These are phyloP conservation scores for Thalassophryne amazonica DNA, from an alignment of 2,797 vertebrate genomes.

Conservation along the genomic window DNA sequence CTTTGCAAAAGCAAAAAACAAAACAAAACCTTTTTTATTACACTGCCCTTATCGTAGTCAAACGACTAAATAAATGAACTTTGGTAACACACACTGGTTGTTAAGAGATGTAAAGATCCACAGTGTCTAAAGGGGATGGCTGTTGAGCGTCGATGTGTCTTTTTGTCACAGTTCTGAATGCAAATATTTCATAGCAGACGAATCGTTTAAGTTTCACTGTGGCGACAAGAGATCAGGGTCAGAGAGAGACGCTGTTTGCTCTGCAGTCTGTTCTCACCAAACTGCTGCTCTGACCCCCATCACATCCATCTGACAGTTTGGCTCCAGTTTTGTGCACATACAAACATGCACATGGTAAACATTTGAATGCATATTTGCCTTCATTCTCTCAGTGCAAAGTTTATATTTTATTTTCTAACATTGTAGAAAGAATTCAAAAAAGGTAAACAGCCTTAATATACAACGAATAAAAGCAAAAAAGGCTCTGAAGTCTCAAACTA, in stretches of 20 bases:
- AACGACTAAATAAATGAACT: not conserved
- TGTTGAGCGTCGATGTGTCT: no score
- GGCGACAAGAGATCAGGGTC: constrained; percentile 5
- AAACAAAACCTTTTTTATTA: no score
- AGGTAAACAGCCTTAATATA: no score
- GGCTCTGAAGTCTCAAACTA: no score
- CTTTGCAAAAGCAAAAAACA: no score
- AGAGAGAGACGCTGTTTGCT: constrained; percentile 51
- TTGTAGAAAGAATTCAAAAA: no score
- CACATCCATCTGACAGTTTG: constrained; percentile 63
- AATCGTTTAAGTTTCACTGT: not conserved
- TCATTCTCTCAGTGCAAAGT: constrained; percentile 7
- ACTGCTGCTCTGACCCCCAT: constrained; percentile 57
- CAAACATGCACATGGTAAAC: constrained; percentile 22
- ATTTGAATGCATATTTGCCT: constrained; percentile 37
- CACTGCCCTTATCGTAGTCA: not conserved
- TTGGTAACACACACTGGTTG: no score
- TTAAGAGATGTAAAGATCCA: not conserved
- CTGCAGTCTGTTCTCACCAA: constrained; percentile 69
- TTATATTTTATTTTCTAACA: no score
- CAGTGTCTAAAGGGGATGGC: not conserved
- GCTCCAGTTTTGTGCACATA: constrained; percentile 42
- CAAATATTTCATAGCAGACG: not conserved
- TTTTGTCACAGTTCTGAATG: not conserved
- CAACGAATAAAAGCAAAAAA: no score